Evolutionary conservation across 2,113 vertebrate genomes (phyloP).

Genomic region (Myxocyprinus asiaticus): DNA sequence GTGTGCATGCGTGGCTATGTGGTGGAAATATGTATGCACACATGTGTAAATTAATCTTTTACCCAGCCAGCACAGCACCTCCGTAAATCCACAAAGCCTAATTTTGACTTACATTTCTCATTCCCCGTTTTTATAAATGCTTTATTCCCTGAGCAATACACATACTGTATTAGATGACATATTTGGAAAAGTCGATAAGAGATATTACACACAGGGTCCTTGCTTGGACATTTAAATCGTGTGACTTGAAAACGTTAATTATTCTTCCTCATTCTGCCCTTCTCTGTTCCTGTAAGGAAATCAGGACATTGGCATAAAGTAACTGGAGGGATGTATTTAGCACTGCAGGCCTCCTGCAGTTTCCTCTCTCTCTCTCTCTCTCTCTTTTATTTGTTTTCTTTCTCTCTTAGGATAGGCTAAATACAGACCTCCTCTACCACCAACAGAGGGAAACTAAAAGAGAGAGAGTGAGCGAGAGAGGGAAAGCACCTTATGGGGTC

Average conservation of each 20-base stretch:
- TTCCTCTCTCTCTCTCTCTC: neutral
- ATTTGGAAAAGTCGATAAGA: no score
- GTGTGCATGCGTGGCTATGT: no score
- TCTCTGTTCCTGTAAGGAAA: neutral
- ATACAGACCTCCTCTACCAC: slow-evolving; percentile 10
- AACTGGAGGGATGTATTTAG: slow-evolving; percentile 1
- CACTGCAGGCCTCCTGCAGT: neutral
- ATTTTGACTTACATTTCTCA: neutral
- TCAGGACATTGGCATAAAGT: neutral
- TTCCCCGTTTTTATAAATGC: neutral
- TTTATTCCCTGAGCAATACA: neutral
- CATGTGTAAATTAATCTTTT: slow-evolving; percentile 15
- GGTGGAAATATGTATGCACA: neutral
- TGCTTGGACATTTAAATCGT: no score
- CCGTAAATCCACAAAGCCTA: neutral
- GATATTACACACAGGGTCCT: no score
- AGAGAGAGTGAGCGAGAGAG: neutral
- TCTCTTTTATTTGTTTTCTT: no score
- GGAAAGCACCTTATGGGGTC: neutral
- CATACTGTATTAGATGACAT: neutral
- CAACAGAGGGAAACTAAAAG: neutral
- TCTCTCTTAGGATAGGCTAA: slow-evolving; percentile 17
- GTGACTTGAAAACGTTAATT: no score
- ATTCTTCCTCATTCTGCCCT: no score
- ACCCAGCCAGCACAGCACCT: neutral